These are phyloP conservation scores for Tolypeutes matacus DNA, from an alignment of 2,797 vertebrate species.

Conservation along the genomic window DNA sequence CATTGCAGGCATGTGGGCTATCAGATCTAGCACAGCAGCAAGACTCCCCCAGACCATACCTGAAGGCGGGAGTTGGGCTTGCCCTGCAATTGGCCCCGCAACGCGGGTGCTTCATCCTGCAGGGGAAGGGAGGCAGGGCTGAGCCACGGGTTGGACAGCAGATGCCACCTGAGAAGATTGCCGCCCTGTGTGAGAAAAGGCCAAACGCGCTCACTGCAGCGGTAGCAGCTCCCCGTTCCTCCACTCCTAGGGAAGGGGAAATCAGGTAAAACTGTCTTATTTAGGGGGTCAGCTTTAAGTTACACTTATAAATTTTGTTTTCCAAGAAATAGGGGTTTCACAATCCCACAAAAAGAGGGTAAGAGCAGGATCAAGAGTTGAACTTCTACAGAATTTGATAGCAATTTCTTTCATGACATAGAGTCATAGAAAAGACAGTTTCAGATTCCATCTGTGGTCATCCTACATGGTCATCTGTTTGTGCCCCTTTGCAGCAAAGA, in stretches of 20 bases:
- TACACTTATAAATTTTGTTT: slow-evolving; percentile 21
- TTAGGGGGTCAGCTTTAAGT: background rate
- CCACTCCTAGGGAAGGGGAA: background rate
- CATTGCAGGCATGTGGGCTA: background rate
- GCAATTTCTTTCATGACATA: background rate
- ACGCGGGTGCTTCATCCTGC: background rate
- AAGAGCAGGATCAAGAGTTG: background rate
- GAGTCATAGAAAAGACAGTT: background rate
- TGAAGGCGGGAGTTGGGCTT: background rate
- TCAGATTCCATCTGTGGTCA: background rate
- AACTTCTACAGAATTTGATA: background rate
- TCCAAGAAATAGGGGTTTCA: background rate
- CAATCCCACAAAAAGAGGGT: background rate
- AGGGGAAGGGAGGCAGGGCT: background rate
- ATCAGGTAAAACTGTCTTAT: background rate
- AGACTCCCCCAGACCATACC: background rate
- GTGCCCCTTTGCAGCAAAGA: background rate
- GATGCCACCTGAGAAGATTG: background rate
- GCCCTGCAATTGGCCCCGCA: background rate
- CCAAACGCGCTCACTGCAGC: background rate
- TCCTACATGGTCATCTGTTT: background rate
- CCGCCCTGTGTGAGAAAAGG: background rate
- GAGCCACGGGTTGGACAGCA: background rate
- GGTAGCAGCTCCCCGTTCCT: background rate
- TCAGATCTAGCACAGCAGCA: background rate